Evolutionary conservation across 2,888 invertebrate genomes (phyloP), one percentile per base, ranked within the genome.

Genomic region (Morpho deidamia): DNA sequence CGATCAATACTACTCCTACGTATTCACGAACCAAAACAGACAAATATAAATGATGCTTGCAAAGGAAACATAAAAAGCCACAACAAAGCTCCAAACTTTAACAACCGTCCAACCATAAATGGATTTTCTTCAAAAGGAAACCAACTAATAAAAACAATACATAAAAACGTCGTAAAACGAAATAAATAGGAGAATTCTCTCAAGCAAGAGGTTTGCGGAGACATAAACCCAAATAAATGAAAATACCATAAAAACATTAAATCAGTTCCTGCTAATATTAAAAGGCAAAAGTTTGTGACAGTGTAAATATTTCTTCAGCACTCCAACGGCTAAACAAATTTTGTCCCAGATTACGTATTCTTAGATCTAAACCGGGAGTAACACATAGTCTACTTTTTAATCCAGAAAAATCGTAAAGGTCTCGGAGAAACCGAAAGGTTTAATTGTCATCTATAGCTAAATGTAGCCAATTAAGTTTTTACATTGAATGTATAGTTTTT

Each of bases 141-240:
- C 44, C 40, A 55, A 61, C 59, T 54, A 54, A 60, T 48, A 48
- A 41, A 48, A 48, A 51, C 56, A 55, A 60, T 60, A 51, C 52
- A 44, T 60, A 56, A 59, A 57, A 54, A 53, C 33, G 50, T 58
- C 61, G 56, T 60, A 58, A 62, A 62, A 58, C 45, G 52, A 46
- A 54, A 57, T 57, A 44, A 44, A 51, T 51, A 53, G 56, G 43
- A 44, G 45, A 42, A 51, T 47, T 47, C 47, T 51, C 35, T n/a
- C 42, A 55, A 51, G 44, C 49, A 55, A 53, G 56, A 49, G 59
- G 51, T 41, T 55, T 56, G 41, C 34, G 49, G 51, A 58, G 52
- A 37, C 57, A 56, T 58, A 60, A 58, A 62, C 60, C 61, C 44
- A 61, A 53, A 57, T 59, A 50, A 47, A 38, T 42, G 52, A 52